phyloP scores from a whole-genome alignment of 1,140 invertebrate genomes.

The Drosophila burlai region DNA sequence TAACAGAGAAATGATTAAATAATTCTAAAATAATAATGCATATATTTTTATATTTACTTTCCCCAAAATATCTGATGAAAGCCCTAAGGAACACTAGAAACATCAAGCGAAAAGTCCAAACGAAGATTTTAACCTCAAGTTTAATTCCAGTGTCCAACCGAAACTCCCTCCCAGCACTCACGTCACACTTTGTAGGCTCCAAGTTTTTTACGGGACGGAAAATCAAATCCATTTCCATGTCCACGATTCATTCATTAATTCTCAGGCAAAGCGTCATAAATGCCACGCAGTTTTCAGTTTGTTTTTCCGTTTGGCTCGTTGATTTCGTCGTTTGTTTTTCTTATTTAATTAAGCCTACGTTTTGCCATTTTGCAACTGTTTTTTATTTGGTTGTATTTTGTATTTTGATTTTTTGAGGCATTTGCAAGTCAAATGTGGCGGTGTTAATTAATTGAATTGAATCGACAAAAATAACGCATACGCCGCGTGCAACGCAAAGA shows the following conservation, averaged over 20 bases:
- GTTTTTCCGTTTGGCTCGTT: slow-evolving; percentile 3
- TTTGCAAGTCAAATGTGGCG: slow-evolving; percentile 63
- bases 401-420: slow-evolving; percentile 12
- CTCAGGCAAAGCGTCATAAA: slow-evolving; percentile 54
- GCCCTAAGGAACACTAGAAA: background rate
- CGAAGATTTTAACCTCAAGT: background rate
- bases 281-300: slow-evolving; percentile 37
- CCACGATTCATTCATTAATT: slow-evolving; percentile 69
- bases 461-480: slow-evolving; percentile 60
- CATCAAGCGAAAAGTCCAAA: background rate
- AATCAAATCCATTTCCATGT: slow-evolving; percentile 32
- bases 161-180: slow-evolving; percentile 2
- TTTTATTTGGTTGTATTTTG: slow-evolving; percentile 1
- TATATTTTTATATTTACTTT: background rate
- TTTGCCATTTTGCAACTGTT: slow-evolving; percentile 41
- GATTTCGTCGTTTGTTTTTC: slow-evolving; percentile 26
- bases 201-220: slow-evolving; percentile 36
- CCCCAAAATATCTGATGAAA: background rate
- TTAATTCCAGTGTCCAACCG: background rate
- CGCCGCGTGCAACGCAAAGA: slow-evolving; percentile 60
- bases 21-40: no score
- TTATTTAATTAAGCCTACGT: slow-evolving; percentile 45
- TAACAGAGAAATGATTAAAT: no score
- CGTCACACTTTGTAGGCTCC: slow-evolving; percentile 22
- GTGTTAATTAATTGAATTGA: slow-evolving; percentile 66